Percentiles rank a stretch among this genome's conserved stretches.
Evolutionary conservation across 2,888 invertebrate genomes (phyloP).

Genomic region (Zygaena filipendulae): DNA sequence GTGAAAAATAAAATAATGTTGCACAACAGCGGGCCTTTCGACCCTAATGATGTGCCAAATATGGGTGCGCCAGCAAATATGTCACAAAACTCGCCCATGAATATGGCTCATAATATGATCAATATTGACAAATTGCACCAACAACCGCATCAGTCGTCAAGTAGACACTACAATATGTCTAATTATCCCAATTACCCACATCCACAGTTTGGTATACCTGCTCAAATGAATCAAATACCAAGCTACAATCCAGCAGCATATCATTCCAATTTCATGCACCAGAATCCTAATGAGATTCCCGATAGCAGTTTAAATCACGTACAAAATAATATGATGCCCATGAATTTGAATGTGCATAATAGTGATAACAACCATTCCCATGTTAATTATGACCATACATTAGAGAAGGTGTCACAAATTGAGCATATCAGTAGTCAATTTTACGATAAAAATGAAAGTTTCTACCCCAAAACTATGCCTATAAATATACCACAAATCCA

Average conservation of each 20-base stretch:
- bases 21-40: slow-evolving; percentile 48
- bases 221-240: slow-evolving; percentile 29
- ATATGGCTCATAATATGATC: slow-evolving; percentile 35
- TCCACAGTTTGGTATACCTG: slow-evolving; percentile 24
- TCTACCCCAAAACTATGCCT: slow-evolving; percentile 20
- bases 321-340: slow-evolving; percentile 35
- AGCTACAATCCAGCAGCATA: slow-evolving; percentile 31
- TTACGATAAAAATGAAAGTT: slow-evolving; percentile 14
- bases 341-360: slow-evolving; percentile 34
- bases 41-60: slow-evolving; percentile 41
- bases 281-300: slow-evolving; percentile 21
- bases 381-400: too few relatives aligned
- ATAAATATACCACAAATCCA: slow-evolving; percentile 36
- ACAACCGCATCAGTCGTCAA: slow-evolving; percentile 24
- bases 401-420: too few relatives aligned
- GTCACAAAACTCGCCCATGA: slow-evolving; percentile 31
- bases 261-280: slow-evolving; percentile 24
- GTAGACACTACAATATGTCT: slow-evolving; percentile 30
- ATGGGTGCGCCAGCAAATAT: slow-evolving; percentile 37
- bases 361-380: slow-evolving; percentile 18
- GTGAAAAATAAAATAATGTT: slow-evolving; percentile 46
- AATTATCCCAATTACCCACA: slow-evolving; percentile 32
- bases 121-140: slow-evolving; percentile 37
- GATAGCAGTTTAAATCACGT: slow-evolving; percentile 26
- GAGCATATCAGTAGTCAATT: too few relatives aligned